Conservation (phyloP, 2,888 invertebrate species). For the Galerucella calmariensis region DNA sequence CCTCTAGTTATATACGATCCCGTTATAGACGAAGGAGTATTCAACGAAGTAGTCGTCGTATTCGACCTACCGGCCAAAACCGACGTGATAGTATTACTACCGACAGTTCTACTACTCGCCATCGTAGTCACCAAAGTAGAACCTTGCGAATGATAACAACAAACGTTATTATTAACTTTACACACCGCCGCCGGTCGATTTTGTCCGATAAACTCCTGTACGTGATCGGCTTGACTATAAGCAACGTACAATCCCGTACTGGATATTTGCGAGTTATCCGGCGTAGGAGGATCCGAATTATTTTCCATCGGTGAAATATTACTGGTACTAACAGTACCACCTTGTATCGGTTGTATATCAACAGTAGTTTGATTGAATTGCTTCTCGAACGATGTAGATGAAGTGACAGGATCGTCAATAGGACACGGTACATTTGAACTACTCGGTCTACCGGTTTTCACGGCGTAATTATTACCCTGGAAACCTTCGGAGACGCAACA, state of each 20-base stretch:
- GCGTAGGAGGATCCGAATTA: conserved; percentile 69
- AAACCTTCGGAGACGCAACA: conserved; percentile 68
- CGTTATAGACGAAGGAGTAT: conserved; percentile 68
- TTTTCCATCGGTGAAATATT: conserved; percentile 79
- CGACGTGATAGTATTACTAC: conserved; percentile 84
- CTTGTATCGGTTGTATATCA: conserved; percentile 82
- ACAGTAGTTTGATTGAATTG: conserved; percentile 66
- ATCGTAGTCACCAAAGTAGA: conserved; percentile 70
- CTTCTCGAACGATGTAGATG: conserved; percentile 75
- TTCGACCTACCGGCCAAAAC: conserved; percentile 81
- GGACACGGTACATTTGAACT: conserved; percentile 68
- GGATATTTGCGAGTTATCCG: conserved; percentile 47
- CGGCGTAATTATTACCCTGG: conserved; percentile 59
- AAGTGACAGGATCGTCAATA: conserved; percentile 74
- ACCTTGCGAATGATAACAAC: conserved; percentile 47
- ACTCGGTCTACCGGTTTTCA: conserved; percentile 58
- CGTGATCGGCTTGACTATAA: conserved; percentile 43
- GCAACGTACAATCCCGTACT: conserved; percentile 42
- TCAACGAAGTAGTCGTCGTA: conserved; percentile 81
- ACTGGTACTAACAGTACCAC: conserved; percentile 86
- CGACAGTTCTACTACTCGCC: conserved; percentile 81
- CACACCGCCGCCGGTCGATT: conserved; percentile 26
- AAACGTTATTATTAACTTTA: conserved; percentile 44
- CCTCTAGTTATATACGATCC: conserved; percentile 48
- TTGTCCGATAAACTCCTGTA: conserved; percentile 35